Percentiles rank a stretch among this genome's conserved stretches.
Conservation (phyloP, 2,888 invertebrate species). For the Drosophila leonis region DNA sequence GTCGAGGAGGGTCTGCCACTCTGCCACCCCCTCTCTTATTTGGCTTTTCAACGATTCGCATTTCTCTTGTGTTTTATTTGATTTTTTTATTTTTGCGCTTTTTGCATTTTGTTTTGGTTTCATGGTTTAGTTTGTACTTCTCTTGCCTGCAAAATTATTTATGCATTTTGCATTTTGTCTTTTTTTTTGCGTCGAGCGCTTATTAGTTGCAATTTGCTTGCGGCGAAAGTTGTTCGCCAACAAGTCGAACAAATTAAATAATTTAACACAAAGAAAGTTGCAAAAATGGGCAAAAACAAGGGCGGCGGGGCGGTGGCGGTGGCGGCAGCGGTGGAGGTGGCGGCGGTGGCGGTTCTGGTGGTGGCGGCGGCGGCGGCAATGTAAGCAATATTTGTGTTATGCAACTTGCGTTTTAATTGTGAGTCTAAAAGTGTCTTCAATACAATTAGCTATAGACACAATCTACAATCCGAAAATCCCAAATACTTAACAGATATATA, state of each 20-base stretch:
- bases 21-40: background rate
- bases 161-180: slow-evolving; percentile 60
- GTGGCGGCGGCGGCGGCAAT: slow-evolving; percentile 81
- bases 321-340: slow-evolving; percentile 63
- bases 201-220: slow-evolving; percentile 75
- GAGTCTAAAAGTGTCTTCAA: slow-evolving; percentile 50
- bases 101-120: slow-evolving; percentile 65
- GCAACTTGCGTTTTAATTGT: slow-evolving; percentile 73
- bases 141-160: slow-evolving; percentile 59
- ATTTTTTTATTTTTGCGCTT: slow-evolving; percentile 21
- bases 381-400: slow-evolving; percentile 84
- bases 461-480: background rate
- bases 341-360: slow-evolving; percentile 44
- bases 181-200: slow-evolving; percentile 44
- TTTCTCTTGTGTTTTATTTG: slow-evolving; percentile 27
- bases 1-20: slow-evolving; percentile 28
- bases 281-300: slow-evolving; percentile 83
- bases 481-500: background rate
- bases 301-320: slow-evolving; percentile 74
- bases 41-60: slow-evolving; percentile 32
- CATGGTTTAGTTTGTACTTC: slow-evolving; percentile 51
- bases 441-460: background rate
- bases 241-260: slow-evolving; percentile 56
- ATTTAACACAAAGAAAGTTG: slow-evolving; percentile 50
- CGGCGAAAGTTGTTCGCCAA: slow-evolving; percentile 55